phyloP scores from a whole-genome alignment of 2,113 vertebrate species.

The Zosterops borbonicus region DNA sequence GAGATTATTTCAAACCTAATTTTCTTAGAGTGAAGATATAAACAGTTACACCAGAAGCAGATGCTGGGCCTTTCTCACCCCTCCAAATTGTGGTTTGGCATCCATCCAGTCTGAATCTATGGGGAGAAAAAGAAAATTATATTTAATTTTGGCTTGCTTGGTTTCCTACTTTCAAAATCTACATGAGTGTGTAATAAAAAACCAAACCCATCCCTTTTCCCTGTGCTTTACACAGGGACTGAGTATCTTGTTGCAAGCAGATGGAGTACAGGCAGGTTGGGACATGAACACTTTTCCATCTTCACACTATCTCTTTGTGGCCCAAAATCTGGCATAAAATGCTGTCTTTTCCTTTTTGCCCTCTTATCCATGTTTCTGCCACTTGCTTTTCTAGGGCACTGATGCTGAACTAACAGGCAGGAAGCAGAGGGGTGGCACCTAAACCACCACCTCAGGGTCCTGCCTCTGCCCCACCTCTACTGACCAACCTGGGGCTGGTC shows the following conservation, averaged over 20 bases:
- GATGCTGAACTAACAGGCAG: not conserved
- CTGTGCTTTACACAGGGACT: not conserved
- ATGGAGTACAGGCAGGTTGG: constrained; percentile 6
- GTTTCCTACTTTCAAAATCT: constrained; percentile 51
- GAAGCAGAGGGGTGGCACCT: not conserved
- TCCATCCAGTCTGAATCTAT: constrained; percentile 11
- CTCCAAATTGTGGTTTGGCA: constrained; percentile 59
- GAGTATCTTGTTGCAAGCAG: constrained; percentile 27
- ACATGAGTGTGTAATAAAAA: constrained; percentile 4
- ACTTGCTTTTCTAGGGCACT: not conserved
- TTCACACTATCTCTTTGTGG: not conserved
- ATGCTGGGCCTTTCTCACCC: constrained; percentile 57
- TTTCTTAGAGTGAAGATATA: constrained; percentile 64
- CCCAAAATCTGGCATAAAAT: not conserved
- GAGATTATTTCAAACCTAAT: constrained; percentile 71
- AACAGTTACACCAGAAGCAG: constrained; percentile 66
- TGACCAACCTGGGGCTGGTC: not conserved
- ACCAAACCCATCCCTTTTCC: not conserved
- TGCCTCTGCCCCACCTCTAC: not conserved
- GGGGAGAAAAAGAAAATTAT: constrained; percentile 55
- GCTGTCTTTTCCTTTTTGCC: not conserved
- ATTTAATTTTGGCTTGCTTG: constrained; percentile 53
- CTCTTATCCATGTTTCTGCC: not conserved
- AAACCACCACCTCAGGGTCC: rapidly evolving
- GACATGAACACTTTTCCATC: rapidly evolving